Evolutionary conservation across 1,140 invertebrate species (phyloP).

Genomic region (Rhagoletis pomonella): DNA sequence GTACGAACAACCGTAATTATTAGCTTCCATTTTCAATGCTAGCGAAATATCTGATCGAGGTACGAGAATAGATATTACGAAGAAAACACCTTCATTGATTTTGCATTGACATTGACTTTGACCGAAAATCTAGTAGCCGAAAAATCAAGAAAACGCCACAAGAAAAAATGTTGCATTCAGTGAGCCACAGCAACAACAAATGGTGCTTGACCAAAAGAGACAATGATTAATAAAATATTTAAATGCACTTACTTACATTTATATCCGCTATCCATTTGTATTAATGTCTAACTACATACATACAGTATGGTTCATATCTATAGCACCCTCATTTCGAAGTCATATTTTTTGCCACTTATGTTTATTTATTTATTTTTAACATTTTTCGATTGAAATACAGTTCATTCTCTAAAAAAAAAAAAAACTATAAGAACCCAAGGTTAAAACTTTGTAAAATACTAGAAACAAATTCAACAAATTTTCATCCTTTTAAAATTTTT

Average conservation of each 20-base stretch:
- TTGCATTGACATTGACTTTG: constrained; percentile 50
- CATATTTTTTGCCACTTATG: too few species aligned
- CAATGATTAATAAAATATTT: constrained; percentile 12
- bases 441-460: too few species aligned
- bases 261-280: not conserved
- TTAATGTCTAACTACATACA: not conserved
- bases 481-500: too few species aligned
- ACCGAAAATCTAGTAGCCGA: constrained; percentile 30
- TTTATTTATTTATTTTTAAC: too few species aligned
- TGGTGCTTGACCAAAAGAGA: not conserved
- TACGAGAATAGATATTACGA: not conserved
- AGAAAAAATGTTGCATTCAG: not conserved
- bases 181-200: not conserved
- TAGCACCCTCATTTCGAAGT: too few species aligned
- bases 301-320: too few species aligned
- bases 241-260: not conserved
- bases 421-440: too few species aligned
- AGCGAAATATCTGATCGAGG: not conserved
- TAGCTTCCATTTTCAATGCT: not conserved
- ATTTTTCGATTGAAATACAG: too few species aligned
- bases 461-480: too few species aligned
- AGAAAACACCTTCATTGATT: not conserved
- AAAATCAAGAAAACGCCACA: constrained; percentile 19
- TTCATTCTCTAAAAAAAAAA: too few species aligned
- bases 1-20: not conserved